Conservation (phyloP, 2,797 vertebrate genomes). For the Crenuchus spilurus region DNA sequence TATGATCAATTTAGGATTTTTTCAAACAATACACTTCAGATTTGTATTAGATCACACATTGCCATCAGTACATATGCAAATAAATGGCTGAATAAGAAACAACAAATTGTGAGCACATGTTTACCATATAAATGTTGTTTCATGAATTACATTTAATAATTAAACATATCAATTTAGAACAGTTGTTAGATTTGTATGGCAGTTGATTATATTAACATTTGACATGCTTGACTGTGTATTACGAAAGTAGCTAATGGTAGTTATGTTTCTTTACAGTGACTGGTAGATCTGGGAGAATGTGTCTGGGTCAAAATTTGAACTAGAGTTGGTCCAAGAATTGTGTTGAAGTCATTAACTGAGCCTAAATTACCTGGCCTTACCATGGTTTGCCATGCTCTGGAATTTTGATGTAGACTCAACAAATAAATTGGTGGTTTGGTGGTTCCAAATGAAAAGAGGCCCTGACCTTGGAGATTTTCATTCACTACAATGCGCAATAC, state of each 20-base stretch:
- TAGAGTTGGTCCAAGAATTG: neutral
- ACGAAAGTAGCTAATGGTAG: too few relatives aligned
- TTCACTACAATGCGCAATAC: neutral
- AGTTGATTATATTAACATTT: neutral
- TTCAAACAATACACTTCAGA: neutral
- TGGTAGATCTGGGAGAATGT: neutral
- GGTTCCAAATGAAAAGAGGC: neutral
- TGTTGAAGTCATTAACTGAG: neutral
- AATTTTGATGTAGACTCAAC: neutral
- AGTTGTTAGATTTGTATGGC: too few relatives aligned
- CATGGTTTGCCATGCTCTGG: neutral
- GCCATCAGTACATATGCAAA: neutral
- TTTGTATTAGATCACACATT: neutral
- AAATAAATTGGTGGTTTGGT: neutral
- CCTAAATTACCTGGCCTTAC: neutral
- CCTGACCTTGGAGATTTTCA: neutral
- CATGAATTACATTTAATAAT: too few relatives aligned
- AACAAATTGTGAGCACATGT: neutral
- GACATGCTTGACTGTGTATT: too few relatives aligned
- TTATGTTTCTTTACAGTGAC: neutral
- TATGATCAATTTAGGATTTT: neutral
- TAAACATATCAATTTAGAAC: too few relatives aligned
- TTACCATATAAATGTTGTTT: too few relatives aligned
- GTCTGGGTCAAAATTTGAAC: too few relatives aligned
- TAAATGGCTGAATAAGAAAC: neutral